These are phyloP conservation scores for Diachasmimorpha longicaudata DNA, from an alignment of 1,140 invertebrate species.

Conservation along the genomic window DNA sequence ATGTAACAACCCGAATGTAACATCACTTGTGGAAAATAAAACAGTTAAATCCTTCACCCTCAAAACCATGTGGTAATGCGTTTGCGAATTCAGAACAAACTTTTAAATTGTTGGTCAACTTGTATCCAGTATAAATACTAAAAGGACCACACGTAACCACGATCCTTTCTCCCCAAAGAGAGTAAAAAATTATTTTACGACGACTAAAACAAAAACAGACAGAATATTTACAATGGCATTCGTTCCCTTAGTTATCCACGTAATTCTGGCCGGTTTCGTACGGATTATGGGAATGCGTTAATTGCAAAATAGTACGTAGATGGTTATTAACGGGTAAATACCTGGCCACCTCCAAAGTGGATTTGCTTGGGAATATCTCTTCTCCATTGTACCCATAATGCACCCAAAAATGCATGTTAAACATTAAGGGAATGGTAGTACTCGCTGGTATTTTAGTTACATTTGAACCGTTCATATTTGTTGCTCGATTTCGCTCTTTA, in stretches of 20 bases:
- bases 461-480: too few relatives aligned
- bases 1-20: too few relatives aligned
- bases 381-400: background rate
- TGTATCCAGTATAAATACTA: background rate
- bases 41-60: background rate
- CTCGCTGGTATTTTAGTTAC: too few relatives aligned
- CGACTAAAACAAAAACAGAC: background rate
- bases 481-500: too few relatives aligned
- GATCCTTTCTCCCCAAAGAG: background rate
- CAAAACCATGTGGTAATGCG: background rate
- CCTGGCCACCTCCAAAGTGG: slow-evolving; percentile 15
- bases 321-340: slow-evolving; percentile 29
- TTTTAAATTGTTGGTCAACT: slow-evolving; percentile 20
- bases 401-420: background rate
- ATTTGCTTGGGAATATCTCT: slow-evolving; percentile 17
- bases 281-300: slow-evolving; percentile 52
- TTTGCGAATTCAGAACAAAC: background rate
- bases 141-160: slow-evolving; percentile 3
- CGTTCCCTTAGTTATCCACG: background rate
- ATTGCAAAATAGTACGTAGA: slow-evolving; percentile 48
- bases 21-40: too few relatives aligned
- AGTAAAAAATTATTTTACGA: background rate
- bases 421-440: too few relatives aligned
- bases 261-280: background rate
- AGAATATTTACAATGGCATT: slow-evolving; percentile 11